These are phyloP conservation scores for Pterophyllum scalare DNA, from an alignment of 2,113 vertebrate genomes.

Conservation along the genomic window DNA sequence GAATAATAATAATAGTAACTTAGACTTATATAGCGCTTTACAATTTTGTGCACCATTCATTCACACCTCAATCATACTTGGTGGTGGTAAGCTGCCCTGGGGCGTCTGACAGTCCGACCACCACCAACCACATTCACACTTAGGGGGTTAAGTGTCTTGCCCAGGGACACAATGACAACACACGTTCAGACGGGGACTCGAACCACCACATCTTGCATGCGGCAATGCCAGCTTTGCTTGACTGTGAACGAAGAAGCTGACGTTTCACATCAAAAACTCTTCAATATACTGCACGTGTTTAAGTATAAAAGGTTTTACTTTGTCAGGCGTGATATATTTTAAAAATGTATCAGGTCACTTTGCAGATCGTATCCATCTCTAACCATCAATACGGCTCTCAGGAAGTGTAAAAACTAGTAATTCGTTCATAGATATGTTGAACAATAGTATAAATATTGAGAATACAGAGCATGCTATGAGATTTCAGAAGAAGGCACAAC, in stretches of 20 bases:
- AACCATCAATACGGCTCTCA: neutral
- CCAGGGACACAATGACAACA: too few relatives aligned
- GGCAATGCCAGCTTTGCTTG: neutral
- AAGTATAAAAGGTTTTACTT: neutral
- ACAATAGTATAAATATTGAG: neutral
- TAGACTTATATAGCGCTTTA: too few relatives aligned
- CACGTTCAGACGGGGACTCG: too few relatives aligned
- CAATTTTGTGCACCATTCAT: too few relatives aligned
- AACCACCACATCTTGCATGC: too few relatives aligned
- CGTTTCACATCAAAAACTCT: too few relatives aligned
- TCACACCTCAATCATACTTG: too few relatives aligned
- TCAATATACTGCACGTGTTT: neutral
- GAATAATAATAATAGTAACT: too few relatives aligned
- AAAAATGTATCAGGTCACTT: neutral
- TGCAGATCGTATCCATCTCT: neutral
- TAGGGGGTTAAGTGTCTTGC: too few relatives aligned
- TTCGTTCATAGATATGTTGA: neutral
- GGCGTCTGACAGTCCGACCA: too few relatives aligned
- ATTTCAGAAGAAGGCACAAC: neutral
- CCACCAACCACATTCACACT: too few relatives aligned
- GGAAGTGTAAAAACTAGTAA: neutral
- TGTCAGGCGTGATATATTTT: neutral
- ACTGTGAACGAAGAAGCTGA: neutral
- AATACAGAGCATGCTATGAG: neutral
- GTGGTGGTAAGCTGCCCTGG: too few relatives aligned